Conservation (phyloP, 1,140 invertebrate species). For the Pseudomyrmex dendroicus region DNA sequence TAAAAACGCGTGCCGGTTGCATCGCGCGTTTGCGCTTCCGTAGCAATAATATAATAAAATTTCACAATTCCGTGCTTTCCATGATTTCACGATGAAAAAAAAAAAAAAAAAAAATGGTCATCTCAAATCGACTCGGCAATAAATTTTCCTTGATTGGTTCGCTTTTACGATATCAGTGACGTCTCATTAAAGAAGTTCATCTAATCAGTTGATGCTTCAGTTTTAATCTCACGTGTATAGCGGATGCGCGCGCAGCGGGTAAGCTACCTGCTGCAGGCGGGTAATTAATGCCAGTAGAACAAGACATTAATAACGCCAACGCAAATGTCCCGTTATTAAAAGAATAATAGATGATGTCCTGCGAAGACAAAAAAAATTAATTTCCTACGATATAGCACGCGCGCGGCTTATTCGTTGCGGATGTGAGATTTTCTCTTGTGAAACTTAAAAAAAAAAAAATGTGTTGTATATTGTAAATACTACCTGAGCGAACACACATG, state of each 20-base stretch:
- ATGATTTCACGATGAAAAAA: no score
- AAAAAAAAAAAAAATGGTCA: no score
- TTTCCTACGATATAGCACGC: conserved; percentile 12
- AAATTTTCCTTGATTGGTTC: neutral
- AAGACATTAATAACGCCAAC: conserved; percentile 29
- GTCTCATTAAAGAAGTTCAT: conserved; percentile 1
- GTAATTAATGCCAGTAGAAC: conserved; percentile 56
- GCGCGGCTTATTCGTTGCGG: conserved; percentile 7
- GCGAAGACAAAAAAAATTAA: conserved; percentile 51
- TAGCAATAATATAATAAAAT: no score
- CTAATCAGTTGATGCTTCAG: conserved; percentile 25
- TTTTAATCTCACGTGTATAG: conserved; percentile 37
- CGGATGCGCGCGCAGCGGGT: neutral
- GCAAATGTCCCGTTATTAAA: conserved; percentile 35
- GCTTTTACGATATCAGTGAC: conserved; percentile 21
- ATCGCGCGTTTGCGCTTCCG: no score
- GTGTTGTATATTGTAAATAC: conserved; percentile 9
- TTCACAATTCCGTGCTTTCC: no score
- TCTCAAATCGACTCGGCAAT: neutral
- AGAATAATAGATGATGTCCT: conserved; percentile 48
- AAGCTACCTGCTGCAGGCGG: no score
- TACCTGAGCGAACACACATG: neutral
- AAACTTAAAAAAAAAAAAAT: neutral
- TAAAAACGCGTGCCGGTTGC: no score
- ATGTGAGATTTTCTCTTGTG: conserved; percentile 9